phyloP scores from a whole-genome alignment of 2,797 vertebrate genomes.

The Sphenodon punctatus region DNA sequence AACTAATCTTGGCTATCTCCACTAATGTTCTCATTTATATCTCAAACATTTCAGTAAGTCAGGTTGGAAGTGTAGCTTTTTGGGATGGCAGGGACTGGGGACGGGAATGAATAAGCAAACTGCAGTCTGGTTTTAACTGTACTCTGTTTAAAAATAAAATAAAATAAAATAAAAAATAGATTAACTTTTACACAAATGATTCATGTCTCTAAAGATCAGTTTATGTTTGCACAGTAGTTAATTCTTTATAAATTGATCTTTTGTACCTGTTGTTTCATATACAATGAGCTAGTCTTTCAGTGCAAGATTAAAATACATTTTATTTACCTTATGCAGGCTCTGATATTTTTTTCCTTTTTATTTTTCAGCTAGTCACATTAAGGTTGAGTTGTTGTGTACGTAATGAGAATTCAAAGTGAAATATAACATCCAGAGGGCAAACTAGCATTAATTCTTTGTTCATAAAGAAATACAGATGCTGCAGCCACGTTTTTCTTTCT shows the following conservation, averaged over 20 bases:
- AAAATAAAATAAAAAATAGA: conserved; percentile 18
- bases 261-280: conserved; percentile 33
- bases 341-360: conserved; percentile 18
- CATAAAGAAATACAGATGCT: conserved; percentile 41
- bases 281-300: conserved; percentile 2
- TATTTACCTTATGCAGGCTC: conserved; percentile 44
- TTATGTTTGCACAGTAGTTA: conserved; percentile 18
- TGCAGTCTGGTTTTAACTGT: not conserved
- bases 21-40: not conserved
- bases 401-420: conserved; percentile 63
- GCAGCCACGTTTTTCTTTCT: conserved; percentile 12
- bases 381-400: conserved; percentile 36
- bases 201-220: conserved; percentile 16
- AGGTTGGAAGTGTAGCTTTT: conserved; percentile 4
- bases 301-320: conserved; percentile 31
- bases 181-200: not conserved
- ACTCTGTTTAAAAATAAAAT: too few species aligned
- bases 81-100: not conserved
- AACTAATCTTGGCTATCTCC: not conserved
- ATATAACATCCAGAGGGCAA: conserved; percentile 52
- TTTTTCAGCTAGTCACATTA: not conserved
- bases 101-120: not conserved
- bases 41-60: not conserved
- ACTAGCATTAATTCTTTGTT: conserved; percentile 39
- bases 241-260: conserved; percentile 45